Evolutionary conservation across 2,113 vertebrate species (phyloP), one percentile per base, ranked within the genome.

Genomic region (Sitta europaea): DNA sequence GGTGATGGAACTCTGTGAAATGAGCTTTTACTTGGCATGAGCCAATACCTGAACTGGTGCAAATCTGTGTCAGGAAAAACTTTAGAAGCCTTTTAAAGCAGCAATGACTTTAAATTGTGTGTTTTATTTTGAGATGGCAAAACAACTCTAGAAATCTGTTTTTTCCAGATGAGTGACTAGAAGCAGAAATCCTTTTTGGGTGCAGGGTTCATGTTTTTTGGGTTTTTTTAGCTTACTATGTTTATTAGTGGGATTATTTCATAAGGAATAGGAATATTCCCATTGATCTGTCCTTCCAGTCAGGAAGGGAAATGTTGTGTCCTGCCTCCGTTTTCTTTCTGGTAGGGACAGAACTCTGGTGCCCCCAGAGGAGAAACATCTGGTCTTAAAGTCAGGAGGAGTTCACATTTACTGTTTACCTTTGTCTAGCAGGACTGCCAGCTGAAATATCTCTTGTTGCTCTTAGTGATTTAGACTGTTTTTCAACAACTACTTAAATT

Each of bases 121-220:
- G 29, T 72, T 6, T 63, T 58, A 62, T 38, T 74, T 73, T 53
- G 29, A 3, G 2, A 19, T 78, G 24, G 6, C 27, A 74, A 88
- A 91, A 36, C 28, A 18, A 45, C 20, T 43, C 15, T 11, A 42
- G 40, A 48, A 67, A 36, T 53, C 15, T 51, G 2, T 3, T 61
- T 85, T 78, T 87, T 50, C 21, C 4, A 23, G 11, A 16, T 3
- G 3, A 54, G 9, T 47, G 21, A 42, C 38, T 36, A 76, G 58
- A 57, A 88, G n/a, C 18, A 53, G 24, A 76, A 81, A 9, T 16
- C 8, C 5, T 70, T 87, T 85, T n/a, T 13, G 10, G 19, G 1
- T 0, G 5, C 4, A 14, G 1, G 0, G 4, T 4, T 1, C 9
- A 6, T 6, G 21, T 62, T 61, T 57, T 17, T 3, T 3, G 5